phyloP scores from a whole-genome alignment of 2,797 vertebrate species.

The Streptopelia turtur region DNA sequence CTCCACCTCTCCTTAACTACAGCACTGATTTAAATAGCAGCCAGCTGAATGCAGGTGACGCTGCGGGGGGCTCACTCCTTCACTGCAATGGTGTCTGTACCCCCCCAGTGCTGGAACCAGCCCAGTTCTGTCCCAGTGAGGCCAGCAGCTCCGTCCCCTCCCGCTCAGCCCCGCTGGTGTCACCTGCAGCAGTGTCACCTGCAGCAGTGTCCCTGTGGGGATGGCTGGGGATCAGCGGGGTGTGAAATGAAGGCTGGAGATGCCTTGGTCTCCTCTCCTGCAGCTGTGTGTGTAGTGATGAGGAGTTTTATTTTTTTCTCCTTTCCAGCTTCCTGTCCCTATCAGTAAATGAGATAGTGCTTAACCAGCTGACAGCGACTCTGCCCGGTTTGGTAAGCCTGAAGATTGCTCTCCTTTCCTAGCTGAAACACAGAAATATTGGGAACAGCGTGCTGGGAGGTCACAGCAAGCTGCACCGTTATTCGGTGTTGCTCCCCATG shows the following conservation, averaged over 20 bases:
- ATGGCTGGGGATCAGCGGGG: rapidly evolving
- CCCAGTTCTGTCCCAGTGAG: rapidly evolving
- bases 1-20: not conserved
- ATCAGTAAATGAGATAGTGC: not conserved
- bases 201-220: not conserved
- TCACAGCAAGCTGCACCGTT: not conserved
- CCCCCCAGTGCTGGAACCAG: not conserved
- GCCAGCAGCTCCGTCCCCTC: not conserved
- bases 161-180: no score
- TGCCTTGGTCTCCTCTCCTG: not conserved
- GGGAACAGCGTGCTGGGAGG: rapidly evolving
- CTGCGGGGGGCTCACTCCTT: not conserved
- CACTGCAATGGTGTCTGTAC: rapidly evolving
- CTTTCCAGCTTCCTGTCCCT: constrained; percentile 28
- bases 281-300: not conserved
- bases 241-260: not conserved
- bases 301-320: not conserved
- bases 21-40: not conserved
- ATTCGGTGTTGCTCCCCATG: not conserved
- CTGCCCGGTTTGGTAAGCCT: constrained; percentile 35
- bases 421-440: not conserved
- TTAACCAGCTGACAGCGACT: not conserved
- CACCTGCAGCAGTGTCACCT: not conserved
- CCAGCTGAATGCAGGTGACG: not conserved
- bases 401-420: not conserved